Evolutionary conservation across 2,797 vertebrate genomes (phyloP).

Genomic region (Euthynnus affinis): DNA sequence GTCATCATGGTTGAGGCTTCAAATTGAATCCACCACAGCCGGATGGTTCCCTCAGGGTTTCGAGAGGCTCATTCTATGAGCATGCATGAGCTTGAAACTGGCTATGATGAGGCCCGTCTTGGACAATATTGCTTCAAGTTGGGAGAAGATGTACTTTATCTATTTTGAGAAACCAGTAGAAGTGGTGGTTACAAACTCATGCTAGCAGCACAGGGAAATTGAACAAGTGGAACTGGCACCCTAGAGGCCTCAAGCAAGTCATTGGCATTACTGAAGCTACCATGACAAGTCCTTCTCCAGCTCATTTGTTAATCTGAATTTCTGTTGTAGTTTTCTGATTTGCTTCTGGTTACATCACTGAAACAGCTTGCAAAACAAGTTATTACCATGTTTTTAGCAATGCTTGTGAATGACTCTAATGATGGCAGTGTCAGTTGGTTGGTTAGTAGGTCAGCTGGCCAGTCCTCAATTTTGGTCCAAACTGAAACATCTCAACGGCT

Average conservation of each 20-base stretch:
- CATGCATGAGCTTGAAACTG: slow-evolving; percentile 11
- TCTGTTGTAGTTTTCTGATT: background rate
- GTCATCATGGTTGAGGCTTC: slow-evolving; percentile 30
- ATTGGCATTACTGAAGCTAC: background rate
- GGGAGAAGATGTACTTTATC: slow-evolving; percentile 1
- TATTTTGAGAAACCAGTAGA: background rate
- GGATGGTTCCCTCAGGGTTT: slow-evolving; percentile 32
- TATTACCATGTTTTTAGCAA: no score
- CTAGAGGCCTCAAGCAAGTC: background rate
- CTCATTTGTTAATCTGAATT: background rate
- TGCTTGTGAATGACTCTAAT: no score
- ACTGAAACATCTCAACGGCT: no score
- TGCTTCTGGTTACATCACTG: background rate
- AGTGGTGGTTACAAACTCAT: background rate
- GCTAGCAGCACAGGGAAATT: background rate
- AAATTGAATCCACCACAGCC: slow-evolving; percentile 17
- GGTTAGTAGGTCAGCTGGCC: no score
- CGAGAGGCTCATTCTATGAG: slow-evolving; percentile 22
- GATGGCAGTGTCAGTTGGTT: no score
- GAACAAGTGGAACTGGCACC: background rate
- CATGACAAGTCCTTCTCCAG: no score
- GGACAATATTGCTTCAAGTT: slow-evolving; percentile 1
- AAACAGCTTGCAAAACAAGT: no score
- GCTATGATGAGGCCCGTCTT: background rate
- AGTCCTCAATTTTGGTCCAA: no score